Evolutionary conservation across 2,113 vertebrate genomes (phyloP), one percentile per base, ranked within the genome.

Genomic region (Sciurus niger): DNA sequence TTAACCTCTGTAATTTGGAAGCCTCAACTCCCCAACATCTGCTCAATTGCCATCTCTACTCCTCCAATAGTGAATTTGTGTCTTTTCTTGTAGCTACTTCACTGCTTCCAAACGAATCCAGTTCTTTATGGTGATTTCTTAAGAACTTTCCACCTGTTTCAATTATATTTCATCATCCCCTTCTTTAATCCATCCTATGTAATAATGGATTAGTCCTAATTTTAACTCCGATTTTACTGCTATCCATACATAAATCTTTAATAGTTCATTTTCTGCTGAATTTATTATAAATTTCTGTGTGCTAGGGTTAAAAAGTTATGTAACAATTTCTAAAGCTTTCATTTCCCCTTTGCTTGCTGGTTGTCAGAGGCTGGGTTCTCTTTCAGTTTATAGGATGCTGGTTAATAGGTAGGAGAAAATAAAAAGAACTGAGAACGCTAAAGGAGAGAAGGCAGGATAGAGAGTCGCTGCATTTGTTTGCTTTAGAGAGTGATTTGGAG

Each of bases 201-300:
- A 34, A n/a, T 67, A 93, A 67, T 67, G 12, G 5, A 18, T 67
- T 72, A 30, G 10, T 89, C 20, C 22, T 77, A 51, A 94, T 85
- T 85, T 94, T 82, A 89, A 53, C n/a, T 80, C n/a, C 53, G 24
- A 88, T 76, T 91, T 93, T 74, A 65, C 7, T 10, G 55, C n/a
- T 60, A 43, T 65, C 10, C 40, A 28, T 46, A 78, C 6, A 79
- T 46, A 88, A 68, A 78, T 77, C 2, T 55, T 48, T 53, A 79
- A 3, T 74, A 40, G 34, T 40, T 80, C 16, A 85, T 55, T 89
- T 93, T 93, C 40, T 85, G 43, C 37, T 67, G 0, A 80, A 53
- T 80, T 37, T 79, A 74, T 94, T 32, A 85, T 72, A 43, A 67
- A 70, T 80, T 94, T 85, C 14, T 92, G 37, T 77, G 3, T 89